Conservation (phyloP, 2,113 vertebrate species). For the Oryzias curvinotus region DNA sequence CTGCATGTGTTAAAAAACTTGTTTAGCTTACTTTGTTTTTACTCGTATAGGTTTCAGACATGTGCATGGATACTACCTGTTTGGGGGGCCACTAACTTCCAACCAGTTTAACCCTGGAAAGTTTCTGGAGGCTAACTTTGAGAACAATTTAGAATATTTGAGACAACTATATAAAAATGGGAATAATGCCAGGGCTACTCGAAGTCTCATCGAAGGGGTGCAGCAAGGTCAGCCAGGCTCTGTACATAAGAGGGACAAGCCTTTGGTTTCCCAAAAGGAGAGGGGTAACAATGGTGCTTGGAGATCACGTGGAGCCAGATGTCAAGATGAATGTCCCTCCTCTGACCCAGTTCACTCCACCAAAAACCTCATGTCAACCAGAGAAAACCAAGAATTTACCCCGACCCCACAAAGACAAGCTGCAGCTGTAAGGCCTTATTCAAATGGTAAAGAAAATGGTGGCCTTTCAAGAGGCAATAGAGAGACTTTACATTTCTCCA, state of each 20-base stretch:
- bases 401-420: not conserved
- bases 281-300: slow-evolving; percentile 16
- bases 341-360: slow-evolving; percentile 1
- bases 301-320: slow-evolving; percentile 8
- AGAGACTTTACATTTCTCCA: not conserved
- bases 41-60: slow-evolving; percentile 20
- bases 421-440: slow-evolving; percentile 1
- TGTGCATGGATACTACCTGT: slow-evolving; percentile 34
- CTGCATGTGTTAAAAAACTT: not conserved
- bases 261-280: not conserved
- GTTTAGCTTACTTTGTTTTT: not conserved
- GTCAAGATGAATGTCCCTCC: slow-evolving; percentile 24
- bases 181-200: not conserved
- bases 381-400: slow-evolving; percentile 14
- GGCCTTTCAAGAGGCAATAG: not conserved
- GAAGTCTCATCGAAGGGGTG: not conserved
- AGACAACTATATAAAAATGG: not conserved
- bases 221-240: slow-evolving; percentile 3
- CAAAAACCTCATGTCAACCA: slow-evolving; percentile 2
- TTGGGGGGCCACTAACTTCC: slow-evolving; percentile 10
- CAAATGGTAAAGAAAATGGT: not conserved
- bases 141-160: not conserved
- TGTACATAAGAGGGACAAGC: not conserved
- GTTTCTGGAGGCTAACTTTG: slow-evolving; percentile 21
- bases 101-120: slow-evolving; percentile 12